A percentile compares a stretch with the other conserved stretches of the same genome.
Conservation (phyloP, 37 sponge, comb jelly and placozoan genomes). For the Tethya wilhelma region DNA sequence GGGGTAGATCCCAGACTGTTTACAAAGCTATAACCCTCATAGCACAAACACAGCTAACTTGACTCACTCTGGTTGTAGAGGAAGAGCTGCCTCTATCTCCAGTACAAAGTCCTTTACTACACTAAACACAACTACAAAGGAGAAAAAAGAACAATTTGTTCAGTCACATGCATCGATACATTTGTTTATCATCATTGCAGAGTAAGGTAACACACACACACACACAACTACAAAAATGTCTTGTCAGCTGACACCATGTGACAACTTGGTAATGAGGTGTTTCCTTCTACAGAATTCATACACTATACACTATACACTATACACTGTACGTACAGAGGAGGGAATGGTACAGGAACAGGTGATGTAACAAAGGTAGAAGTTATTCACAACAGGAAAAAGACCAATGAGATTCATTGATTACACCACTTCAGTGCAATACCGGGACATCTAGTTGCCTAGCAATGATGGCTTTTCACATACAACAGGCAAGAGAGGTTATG, state of each 20-base stretch:
- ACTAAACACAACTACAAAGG: conserved; percentile 46
- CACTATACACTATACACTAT: not conserved
- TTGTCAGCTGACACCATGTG: no score
- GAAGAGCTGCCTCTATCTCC: conserved; percentile 53
- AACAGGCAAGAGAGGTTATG: no score
- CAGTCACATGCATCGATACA: not conserved
- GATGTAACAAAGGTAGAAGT: no score
- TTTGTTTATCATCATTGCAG: not conserved
- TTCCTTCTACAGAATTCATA: not conserved
- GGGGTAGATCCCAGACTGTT: no score
- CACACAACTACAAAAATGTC: not conserved
- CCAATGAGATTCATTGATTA: no score
- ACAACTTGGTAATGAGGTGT: no score
- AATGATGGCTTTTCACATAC: no score
- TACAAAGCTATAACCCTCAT: not conserved
- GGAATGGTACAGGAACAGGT: no score
- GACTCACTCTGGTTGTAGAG: conserved; percentile 35
- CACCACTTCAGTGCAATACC: no score
- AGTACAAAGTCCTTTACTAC: conserved; percentile 47
- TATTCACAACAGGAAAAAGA: no score
- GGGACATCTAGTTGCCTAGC: no score
- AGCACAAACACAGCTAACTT: not conserved
- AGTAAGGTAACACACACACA: not conserved
- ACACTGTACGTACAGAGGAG: not conserved
- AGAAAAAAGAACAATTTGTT: no score